Base-by-base conservation (phyloP, 2,113 vertebrate genomes). In the Rhegmatorhina hoffmannsi region DNA sequence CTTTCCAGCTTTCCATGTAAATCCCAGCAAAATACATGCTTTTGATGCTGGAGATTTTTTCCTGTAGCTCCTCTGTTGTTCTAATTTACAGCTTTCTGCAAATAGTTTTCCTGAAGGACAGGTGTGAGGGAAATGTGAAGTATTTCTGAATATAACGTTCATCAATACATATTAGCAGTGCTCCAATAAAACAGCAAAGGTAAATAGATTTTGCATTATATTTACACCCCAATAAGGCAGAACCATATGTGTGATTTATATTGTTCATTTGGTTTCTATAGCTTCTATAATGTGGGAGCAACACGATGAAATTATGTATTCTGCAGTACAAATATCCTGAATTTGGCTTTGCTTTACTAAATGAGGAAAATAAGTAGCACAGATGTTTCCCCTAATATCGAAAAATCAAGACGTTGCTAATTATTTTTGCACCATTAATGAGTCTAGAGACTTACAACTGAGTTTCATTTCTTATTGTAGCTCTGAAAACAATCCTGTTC, bases 361-460 rank as follows among this genome's bases (percentile, higher is more conserved):
- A 53, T 78, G 69, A 92, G 74, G 63, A 94, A 94, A 95, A 79
- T 88, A 64, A 96, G 38, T 87, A 75, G 52, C 79, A 76, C 89
- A 96, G 85, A 91, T 98, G 91, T 95, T 96, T 94, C 66, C 24
- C 46, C 50, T 91, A 89, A 85, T 80, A 91, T 11, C 0, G 9
- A 84, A 74, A 94, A 78, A 95, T 84, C 50, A 90, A 97, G 87
- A 60, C 8, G 4, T 74, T 81, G 64, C 79, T 97, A 95, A 97
- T 98, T 97, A 95, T 89, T 97, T 97, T 94, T 49, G 15, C 75
- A 92, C 59, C 74, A 68, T 91, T 98, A 97, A 96, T 97, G 95
- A 98, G 84, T 66, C 87, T 95, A 31, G 92, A 95, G 94, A 94
- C 58, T 95, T 92, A 80, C 50, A 80, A 62, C 25, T 1, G 68